Conservation (phyloP, 2,888 invertebrate genomes). For the Thera obeliscata region DNA sequence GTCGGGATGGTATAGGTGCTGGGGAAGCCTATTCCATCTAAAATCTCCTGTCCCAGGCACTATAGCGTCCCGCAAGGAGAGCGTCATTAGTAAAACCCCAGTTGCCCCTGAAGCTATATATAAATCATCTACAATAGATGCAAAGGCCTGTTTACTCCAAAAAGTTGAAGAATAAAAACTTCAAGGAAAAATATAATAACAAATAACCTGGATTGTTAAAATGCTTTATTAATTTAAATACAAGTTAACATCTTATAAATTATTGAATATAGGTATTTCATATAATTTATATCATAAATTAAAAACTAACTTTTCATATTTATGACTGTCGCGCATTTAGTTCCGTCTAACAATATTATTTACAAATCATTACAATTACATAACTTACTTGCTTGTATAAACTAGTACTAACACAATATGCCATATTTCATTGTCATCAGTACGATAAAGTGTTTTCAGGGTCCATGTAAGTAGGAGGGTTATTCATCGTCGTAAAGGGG, state of each 20-base stretch:
- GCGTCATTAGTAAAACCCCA: no score
- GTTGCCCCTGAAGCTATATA: no score
- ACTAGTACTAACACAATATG: conserved; percentile 6
- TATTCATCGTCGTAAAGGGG: conserved; percentile 68
- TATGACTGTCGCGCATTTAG: not conserved
- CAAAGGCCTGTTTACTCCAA: no score
- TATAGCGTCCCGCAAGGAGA: no score
- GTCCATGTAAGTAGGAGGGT: conserved; percentile 17
- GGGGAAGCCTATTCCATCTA: no score
- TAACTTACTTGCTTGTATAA: conserved; percentile 9
- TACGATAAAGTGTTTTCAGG: conserved; percentile 1
- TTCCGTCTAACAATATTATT: not conserved
- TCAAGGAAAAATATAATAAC: not conserved
- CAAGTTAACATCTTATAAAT: conserved; percentile 12
- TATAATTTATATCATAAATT: not conserved
- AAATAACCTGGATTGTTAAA: conserved; percentile 3
- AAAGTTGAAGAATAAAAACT: not conserved
- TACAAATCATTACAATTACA: not conserved
- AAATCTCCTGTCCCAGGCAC: no score
- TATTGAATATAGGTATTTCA: not conserved
- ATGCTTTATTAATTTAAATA: conserved; percentile 22
- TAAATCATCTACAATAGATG: no score
- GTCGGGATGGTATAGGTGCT: no score
- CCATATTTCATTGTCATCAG: not conserved
- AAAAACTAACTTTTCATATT: not conserved